Evolutionary conservation across 1,140 invertebrate genomes (phyloP).

Genomic region (Gonatopus flavifemur): DNA sequence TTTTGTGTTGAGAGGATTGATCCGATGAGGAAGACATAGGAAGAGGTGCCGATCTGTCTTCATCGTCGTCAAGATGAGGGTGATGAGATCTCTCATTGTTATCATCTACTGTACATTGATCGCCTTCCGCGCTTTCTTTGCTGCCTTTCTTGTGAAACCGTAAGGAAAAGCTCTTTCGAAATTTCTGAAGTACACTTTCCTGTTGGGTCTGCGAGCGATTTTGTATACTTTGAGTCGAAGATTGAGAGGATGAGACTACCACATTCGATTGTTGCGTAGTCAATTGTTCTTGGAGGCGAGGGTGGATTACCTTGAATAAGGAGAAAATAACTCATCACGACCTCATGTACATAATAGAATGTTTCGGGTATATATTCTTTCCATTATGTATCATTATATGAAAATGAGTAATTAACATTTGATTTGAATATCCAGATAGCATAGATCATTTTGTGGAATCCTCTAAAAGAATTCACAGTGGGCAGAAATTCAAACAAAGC

Average conservation of each 20-base stretch:
- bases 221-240: no score
- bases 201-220: slow-evolving; percentile 36
- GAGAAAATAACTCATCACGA: no score
- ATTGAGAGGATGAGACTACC: slow-evolving; percentile 26
- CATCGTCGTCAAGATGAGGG: slow-evolving; percentile 46
- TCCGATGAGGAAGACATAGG: slow-evolving; percentile 38
- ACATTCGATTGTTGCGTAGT: slow-evolving; percentile 26
- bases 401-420: no score
- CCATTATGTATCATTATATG: no score
- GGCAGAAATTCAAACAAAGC: no score
- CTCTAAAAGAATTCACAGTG: no score
- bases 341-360: no score
- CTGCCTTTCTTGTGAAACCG: slow-evolving; percentile 63
- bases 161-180: slow-evolving; percentile 69
- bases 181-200: slow-evolving; percentile 68
- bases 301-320: no score
- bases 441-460: no score
- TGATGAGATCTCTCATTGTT: slow-evolving; percentile 43
- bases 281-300: slow-evolving; percentile 39
- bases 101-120: slow-evolving; percentile 48
- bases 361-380: no score
- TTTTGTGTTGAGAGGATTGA: slow-evolving; percentile 45
- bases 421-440: no score
- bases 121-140: slow-evolving; percentile 55
- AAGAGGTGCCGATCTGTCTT: slow-evolving; percentile 38